Evolutionary conservation across 2,797 vertebrate species (phyloP), one percentile per base, ranked within the genome.

Genomic region (Pseudochromis fuscus): DNA sequence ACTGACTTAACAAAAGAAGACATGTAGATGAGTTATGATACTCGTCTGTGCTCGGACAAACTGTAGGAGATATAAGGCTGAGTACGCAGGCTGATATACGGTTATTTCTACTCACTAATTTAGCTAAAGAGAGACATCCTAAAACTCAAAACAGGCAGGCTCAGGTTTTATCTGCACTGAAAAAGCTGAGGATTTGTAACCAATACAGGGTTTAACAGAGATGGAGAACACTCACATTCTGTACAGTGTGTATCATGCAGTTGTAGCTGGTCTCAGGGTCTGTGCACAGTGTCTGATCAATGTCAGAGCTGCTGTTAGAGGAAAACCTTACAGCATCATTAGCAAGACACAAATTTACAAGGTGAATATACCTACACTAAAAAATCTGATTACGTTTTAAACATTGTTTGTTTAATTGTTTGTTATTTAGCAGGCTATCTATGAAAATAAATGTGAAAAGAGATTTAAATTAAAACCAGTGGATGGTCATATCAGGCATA

Each of bases 11-110:
- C 75, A 82, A 73, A 61, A 60, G 61, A 49, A 56, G 45, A 63
- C 28, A 75, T 69, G 69, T 50, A 66, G 49, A 79, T 27, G 58
- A 67, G 46, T 58, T 65, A 65, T 67, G 72, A 87, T 69, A 70
- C 27, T 2, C 60, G 53, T 59, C 72, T 15, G 25, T 67, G 38
- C 49, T 72, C 53, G 45, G 57, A 51, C 16, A n/a, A 50, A 44
- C 49, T 66, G 11, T 19, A 21, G 38, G 1, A 30, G 40, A 72
- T 42, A 56, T 24, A 42, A 40, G 58, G 52, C 50, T 79, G 59
- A 64, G 42, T 38, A 19, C 52, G 50, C 7, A 8, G n/a, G 53
- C 31, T 33, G 27, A 9, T 64, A 72, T 69, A 21, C 46, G 25
- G 50, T 55, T 42, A 52, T 67, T 69, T 64, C n/a, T 42, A 13